Conservation (phyloP, 2,113 vertebrate species). For the Empidonax traillii region DNA sequence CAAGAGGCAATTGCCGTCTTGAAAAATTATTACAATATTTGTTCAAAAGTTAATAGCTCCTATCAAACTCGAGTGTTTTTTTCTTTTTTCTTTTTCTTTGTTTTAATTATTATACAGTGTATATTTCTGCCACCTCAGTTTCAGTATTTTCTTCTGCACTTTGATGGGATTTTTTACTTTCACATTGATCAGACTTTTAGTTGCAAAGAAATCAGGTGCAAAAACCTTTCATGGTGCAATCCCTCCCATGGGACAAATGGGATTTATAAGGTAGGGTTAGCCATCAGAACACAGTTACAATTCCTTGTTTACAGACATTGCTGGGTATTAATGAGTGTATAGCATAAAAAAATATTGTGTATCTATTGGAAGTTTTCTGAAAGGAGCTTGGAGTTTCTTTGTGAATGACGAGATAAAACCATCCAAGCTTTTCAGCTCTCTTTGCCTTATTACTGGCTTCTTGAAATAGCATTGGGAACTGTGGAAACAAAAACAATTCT, state of each 20-base stretch:
- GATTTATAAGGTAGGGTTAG: background rate
- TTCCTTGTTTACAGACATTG: background rate
- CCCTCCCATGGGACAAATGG: background rate
- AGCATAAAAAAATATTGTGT: background rate
- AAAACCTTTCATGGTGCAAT: background rate
- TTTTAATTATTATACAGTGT: background rate
- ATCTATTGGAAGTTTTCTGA: background rate
- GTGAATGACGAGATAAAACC: background rate
- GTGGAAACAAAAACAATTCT: background rate
- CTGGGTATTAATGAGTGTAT: background rate
- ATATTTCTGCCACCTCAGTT: background rate
- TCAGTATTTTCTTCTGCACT: background rate
- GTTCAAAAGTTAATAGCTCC: background rate
- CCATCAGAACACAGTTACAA: background rate
- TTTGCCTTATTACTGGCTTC: background rate
- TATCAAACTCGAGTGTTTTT: background rate
- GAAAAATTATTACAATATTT: background rate
- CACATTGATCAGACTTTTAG: background rate
- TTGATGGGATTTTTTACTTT: background rate
- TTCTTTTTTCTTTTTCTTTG: fast-evolving
- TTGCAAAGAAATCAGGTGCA: background rate
- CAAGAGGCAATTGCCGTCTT: background rate
- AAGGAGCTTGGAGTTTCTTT: background rate
- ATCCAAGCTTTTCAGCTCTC: background rate
- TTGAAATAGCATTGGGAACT: background rate